Conservation (phyloP, 2,888 invertebrate genomes). For the Heliconius erato region DNA sequence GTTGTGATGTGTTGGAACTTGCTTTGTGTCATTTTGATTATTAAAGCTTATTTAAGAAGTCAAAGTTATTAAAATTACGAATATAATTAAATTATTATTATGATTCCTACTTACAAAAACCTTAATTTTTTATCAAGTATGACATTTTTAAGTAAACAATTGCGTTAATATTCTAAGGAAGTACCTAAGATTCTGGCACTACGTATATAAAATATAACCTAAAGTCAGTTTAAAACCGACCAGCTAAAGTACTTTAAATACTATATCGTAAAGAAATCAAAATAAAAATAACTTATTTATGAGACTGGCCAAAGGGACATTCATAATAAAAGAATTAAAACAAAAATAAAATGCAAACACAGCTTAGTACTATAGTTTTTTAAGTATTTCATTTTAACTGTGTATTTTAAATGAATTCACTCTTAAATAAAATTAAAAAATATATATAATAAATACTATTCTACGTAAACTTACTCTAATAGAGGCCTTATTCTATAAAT, state of each 20-base stretch:
- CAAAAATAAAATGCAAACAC: background rate
- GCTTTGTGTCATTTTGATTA: too few relatives aligned
- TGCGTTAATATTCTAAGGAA: background rate
- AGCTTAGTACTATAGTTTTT: background rate
- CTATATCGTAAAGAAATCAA: constrained; percentile 31
- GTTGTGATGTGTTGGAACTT: too few relatives aligned
- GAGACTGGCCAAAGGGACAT: background rate
- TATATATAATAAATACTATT: constrained; percentile 39
- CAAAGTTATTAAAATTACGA: too few relatives aligned
- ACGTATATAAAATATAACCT: constrained; percentile 54
- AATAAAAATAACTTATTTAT: background rate
- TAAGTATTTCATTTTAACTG: background rate
- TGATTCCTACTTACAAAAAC: background rate
- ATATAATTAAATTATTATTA: too few relatives aligned
- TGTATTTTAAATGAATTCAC: background rate
- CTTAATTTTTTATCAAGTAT: background rate
- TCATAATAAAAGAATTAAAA: background rate
- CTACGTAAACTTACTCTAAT: constrained; percentile 35
- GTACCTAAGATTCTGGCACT: constrained; percentile 55
- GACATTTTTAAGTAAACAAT: constrained; percentile 16
- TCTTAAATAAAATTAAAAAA: background rate
- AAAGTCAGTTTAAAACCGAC: constrained; percentile 55
- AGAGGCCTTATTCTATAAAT: constrained; percentile 68
- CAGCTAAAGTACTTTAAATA: constrained; percentile 39
- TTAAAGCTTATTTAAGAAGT: too few relatives aligned